These are phyloP conservation scores for Aptenodytes patagonicus DNA, from an alignment of 2,113 vertebrate species.

Conservation along the genomic window DNA sequence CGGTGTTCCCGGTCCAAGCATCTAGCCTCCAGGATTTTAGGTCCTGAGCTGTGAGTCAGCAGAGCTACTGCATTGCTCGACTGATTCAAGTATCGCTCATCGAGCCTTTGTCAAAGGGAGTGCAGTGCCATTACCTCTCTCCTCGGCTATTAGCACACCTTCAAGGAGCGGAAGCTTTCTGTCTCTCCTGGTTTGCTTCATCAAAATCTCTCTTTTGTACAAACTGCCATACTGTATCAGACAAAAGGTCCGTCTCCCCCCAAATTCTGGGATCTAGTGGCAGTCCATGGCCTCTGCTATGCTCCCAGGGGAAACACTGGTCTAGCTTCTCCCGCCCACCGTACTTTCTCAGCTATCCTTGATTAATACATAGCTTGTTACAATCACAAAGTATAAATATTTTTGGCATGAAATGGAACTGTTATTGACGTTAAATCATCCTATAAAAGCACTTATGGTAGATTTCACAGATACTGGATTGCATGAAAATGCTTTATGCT, in stretches of 20 bases:
- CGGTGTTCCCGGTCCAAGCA: background rate
- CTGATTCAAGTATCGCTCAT: background rate
- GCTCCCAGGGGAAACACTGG: background rate
- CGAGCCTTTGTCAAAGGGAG: rapidly evolving
- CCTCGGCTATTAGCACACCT: background rate
- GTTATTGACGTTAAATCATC: conserved; percentile 14
- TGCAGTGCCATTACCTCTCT: background rate
- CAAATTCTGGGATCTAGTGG: background rate
- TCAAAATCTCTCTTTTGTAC: background rate
- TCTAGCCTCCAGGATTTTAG: conserved; percentile 1
- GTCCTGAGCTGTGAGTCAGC: conserved; percentile 27
- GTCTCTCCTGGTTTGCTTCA: background rate
- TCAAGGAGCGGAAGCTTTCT: background rate
- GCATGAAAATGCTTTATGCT: conserved; percentile 1
- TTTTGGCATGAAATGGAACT: conserved; percentile 12
- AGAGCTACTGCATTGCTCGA: background rate
- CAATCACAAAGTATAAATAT: background rate
- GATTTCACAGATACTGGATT: conserved; percentile 23
- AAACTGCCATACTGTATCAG: background rate
- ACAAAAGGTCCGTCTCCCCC: background rate
- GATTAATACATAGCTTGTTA: background rate
- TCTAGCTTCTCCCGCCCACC: background rate
- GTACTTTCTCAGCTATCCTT: background rate
- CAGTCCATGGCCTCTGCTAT: background rate
- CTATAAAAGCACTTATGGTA: conserved; percentile 24